Conservation (phyloP, 2,888 invertebrate genomes). For the Napeogenes inachia region DNA sequence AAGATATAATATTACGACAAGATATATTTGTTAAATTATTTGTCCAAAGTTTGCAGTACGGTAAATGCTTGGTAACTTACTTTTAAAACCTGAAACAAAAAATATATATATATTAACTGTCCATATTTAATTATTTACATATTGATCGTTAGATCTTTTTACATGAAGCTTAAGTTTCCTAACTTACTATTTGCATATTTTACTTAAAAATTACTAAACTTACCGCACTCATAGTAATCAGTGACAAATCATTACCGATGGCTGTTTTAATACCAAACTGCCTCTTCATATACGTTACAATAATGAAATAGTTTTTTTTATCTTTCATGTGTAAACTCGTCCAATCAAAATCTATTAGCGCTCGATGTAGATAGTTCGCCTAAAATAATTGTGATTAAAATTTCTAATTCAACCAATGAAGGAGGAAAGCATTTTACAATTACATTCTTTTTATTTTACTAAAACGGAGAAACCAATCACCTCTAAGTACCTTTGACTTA, state of each 20-base stretch:
- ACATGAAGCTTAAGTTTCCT: too few relatives aligned
- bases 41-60: constrained; percentile 1
- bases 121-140: too few relatives aligned
- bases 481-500: constrained; percentile 49
- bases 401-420: too few relatives aligned
- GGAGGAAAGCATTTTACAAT: too few relatives aligned
- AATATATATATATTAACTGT: not conserved
- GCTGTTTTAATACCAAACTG: constrained; percentile 49
- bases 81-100: not conserved
- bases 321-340: constrained; percentile 40
- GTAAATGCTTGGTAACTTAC: not conserved
- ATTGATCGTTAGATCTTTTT: too few relatives aligned
- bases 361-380: constrained; percentile 41
- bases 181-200: too few relatives aligned
- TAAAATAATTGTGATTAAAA: constrained; percentile 27
- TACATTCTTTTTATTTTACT: too few relatives aligned
- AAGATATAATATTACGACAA: too few relatives aligned
- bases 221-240: constrained; percentile 56
- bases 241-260: constrained; percentile 49
- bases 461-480: too few relatives aligned
- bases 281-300: constrained; percentile 47
- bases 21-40: not conserved
- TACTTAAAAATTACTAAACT: constrained; percentile 29
- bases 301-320: constrained; percentile 48
- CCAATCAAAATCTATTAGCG: constrained; percentile 56